Conservation (phyloP, 2,113 vertebrate genomes). For the Boulengeromyrus knoepffleri region DNA sequence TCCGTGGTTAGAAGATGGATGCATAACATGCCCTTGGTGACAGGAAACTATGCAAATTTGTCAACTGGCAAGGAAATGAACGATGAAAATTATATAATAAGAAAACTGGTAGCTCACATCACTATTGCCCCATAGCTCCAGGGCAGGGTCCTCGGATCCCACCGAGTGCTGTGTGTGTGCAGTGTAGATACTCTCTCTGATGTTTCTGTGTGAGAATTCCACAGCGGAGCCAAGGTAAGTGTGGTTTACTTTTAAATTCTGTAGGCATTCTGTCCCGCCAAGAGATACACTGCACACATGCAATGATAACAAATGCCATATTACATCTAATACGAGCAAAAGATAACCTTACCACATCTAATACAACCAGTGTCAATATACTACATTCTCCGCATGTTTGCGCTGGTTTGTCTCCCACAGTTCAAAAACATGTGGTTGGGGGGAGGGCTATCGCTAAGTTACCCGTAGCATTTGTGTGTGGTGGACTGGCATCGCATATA, state of each 20-base stretch:
- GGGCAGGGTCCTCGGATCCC: neutral
- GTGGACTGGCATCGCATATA: neutral
- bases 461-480: neutral
- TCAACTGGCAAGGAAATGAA: neutral
- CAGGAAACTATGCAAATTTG: neutral
- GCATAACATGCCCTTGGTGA: neutral
- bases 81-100: neutral
- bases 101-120: neutral
- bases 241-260: neutral
- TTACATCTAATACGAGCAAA: neutral
- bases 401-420: neutral
- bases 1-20: neutral
- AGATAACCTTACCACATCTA: neutral
- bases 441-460: neutral
- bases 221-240: neutral
- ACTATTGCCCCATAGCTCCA: neutral
- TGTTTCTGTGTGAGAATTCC: neutral
- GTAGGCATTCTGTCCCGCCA: neutral
- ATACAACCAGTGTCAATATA: neutral
- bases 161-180: neutral
- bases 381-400: neutral
- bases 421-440: neutral
- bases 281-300: neutral
- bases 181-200: neutral
- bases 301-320: neutral